Base-by-base conservation (phyloP, 1,140 invertebrate genomes). In the Drosophila trapezifrons region DNA sequence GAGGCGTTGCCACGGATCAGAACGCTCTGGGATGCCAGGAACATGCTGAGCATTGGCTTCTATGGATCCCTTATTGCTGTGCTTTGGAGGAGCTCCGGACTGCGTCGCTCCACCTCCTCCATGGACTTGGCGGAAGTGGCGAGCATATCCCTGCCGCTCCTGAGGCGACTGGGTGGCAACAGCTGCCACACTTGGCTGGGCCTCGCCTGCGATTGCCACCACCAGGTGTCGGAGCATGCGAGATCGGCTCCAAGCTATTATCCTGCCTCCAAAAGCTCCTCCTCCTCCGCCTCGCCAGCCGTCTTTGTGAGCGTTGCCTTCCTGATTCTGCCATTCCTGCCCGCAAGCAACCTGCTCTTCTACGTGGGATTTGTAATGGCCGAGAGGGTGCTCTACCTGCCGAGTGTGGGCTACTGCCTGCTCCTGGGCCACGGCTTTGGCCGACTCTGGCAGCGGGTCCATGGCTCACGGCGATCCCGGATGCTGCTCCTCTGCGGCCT, bases 281-380 rank as follows among this genome's bases (percentile, higher is more conserved):
- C n/a, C 35, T 4, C 27, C 32, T 12, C 43, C 27, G 22, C 22
- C 15, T 57, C 51, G 54, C 58, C 63, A 37, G 67, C 62, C 47
- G 93, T 97, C 7, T 94, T 97, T 38, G 97, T 98, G 95, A 95
- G 95, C 85, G 92, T 98, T 67, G 95, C 96, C 29, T 94, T 99
- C 80, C 93, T 98, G 85, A 95, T 97, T 40, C 93, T 99, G 51
- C 97, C 98, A 55, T 99, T 99, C 92, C 92, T 99, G 67, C 98
- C 98, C 37, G 98, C 98, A 1, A 98, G 97, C 67, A 99, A 99
- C 94, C 92, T 96, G 65, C 95, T 99, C 91, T 98, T 99, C 93
- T 98, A 98, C 90, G 98, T 99, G 58, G 98, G 98, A 8, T 99
- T 99, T 92, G 98, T 99, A 20, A 96, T 99, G 10, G 98, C 98